Conservation (phyloP, 2,113 vertebrate species). For the Arothron firmamentum region DNA sequence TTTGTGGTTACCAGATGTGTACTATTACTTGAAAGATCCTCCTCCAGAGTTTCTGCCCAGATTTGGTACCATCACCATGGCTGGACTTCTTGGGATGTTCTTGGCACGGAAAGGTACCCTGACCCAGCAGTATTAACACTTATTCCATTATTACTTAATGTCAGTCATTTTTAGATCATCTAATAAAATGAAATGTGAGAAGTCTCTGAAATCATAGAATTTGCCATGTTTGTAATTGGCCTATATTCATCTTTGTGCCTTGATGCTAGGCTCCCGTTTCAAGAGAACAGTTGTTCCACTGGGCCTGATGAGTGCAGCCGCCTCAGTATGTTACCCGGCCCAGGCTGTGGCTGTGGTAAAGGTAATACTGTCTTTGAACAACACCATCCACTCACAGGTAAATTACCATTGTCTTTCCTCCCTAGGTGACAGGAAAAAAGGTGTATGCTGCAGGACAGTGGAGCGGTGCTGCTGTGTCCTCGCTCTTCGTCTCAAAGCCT, state of each 20-base stretch:
- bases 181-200: neutral
- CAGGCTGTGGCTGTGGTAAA: constrained; percentile 82
- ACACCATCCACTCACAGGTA: neutral
- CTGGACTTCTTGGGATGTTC: constrained; percentile 81
- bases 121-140: too few species aligned
- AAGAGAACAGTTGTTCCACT: constrained; percentile 80
- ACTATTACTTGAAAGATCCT: constrained; percentile 85
- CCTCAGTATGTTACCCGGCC: constrained; percentile 85
- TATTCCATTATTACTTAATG: too few species aligned
- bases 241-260: neutral
- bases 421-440: constrained; percentile 67
- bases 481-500: constrained; percentile 65
- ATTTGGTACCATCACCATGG: constrained; percentile 78
- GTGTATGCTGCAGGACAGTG: constrained; percentile 68
- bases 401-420: neutral
- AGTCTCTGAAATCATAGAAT: neutral
- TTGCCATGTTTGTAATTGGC: neutral
- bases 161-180: too few species aligned
- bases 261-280: constrained; percentile 77
- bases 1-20: constrained; percentile 75
- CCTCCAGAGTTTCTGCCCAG: constrained; percentile 84
- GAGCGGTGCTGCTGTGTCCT: constrained; percentile 66
- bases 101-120: constrained; percentile 82
- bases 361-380: constrained; percentile 60
- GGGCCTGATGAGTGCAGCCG: constrained; percentile 78